Evolutionary conservation across 2,888 invertebrate genomes (phyloP).

Genomic region (Sericinus montela): DNA sequence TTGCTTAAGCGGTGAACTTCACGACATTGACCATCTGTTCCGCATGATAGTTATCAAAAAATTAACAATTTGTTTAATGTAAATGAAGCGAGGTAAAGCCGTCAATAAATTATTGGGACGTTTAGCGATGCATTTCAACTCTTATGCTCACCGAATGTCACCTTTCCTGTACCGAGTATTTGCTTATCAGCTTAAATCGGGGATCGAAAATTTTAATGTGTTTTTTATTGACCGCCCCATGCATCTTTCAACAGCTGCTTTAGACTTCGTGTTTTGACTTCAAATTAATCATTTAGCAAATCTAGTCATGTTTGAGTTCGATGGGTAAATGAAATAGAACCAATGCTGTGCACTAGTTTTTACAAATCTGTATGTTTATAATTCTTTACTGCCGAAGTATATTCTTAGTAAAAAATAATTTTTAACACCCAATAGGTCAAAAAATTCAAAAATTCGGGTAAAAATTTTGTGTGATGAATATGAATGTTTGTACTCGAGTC

Average conservation of each 20-base stretch:
- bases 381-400: slow-evolving; percentile 2
- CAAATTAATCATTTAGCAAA: slow-evolving; percentile 16
- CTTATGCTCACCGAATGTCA: slow-evolving; percentile 75
- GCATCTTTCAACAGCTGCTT: slow-evolving; percentile 49
- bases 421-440: neutral
- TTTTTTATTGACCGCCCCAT: slow-evolving; percentile 44
- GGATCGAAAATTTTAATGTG: slow-evolving; percentile 50
- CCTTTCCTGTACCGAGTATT: slow-evolving; percentile 60
- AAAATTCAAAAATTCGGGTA: too few species aligned
- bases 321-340: slow-evolving; percentile 13
- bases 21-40: slow-evolving; percentile 65
- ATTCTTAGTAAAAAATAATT: neutral
- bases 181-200: slow-evolving; percentile 62
- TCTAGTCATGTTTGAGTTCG: slow-evolving; percentile 17
- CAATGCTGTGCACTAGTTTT: slow-evolving; percentile 7
- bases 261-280: slow-evolving; percentile 16
- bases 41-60: slow-evolving; percentile 75
- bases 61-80: slow-evolving; percentile 80
- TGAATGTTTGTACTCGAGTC: too few species aligned
- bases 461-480: too few species aligned
- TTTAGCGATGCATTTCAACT: slow-evolving; percentile 61
- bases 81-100: slow-evolving; percentile 72
- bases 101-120: slow-evolving; percentile 70
- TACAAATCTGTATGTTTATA: slow-evolving; percentile 7
- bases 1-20: slow-evolving; percentile 23